These are phyloP conservation scores for Drosophila glabriapex DNA, from an alignment of 2,888 invertebrate genomes.

Conservation along the genomic window DNA sequence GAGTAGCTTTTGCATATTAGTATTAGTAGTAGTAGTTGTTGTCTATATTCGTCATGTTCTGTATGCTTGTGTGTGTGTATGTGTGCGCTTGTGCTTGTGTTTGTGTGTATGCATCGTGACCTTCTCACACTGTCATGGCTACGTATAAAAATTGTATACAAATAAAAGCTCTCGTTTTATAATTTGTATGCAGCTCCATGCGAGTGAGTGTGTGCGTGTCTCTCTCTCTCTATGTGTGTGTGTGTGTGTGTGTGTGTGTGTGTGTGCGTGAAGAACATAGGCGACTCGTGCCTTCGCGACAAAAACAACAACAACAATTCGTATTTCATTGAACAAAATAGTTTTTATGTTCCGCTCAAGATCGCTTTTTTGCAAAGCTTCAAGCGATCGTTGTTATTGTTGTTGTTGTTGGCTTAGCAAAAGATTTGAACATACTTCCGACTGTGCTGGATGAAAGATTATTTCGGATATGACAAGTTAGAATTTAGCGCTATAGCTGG, in stretches of 20 bases:
- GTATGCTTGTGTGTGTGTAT: constrained; percentile 14
- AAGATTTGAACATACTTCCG: constrained; percentile 49
- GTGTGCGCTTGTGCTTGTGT: constrained; percentile 21
- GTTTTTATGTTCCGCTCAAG: constrained; percentile 82
- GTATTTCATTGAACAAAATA: constrained; percentile 82
- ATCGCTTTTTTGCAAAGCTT: constrained; percentile 61
- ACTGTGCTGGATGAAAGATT: constrained; percentile 24
- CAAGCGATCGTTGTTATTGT: constrained; percentile 3
- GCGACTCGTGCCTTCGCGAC: constrained; percentile 65
- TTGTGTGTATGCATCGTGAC: constrained; percentile 78
- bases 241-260: constrained; percentile 44
- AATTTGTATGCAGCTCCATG: constrained; percentile 77
- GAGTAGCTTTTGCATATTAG: constrained; percentile 42
- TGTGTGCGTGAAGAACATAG: constrained; percentile 73
- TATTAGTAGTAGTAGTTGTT: constrained; percentile 24
- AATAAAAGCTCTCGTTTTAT: constrained; percentile 80
- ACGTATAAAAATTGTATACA: constrained; percentile 72
- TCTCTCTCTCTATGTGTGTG: constrained; percentile 9
- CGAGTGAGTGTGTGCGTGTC: constrained; percentile 40
- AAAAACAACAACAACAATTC: constrained; percentile 42
- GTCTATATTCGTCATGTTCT: constrained; percentile 37
- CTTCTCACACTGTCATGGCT: constrained; percentile 85
- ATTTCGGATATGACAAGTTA: constrained; percentile 29
- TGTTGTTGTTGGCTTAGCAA: constrained; percentile 32
- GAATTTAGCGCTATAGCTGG: constrained; percentile 1